A percentile compares a stretch with the other conserved stretches of the same genome.
Conservation (phyloP, 2,888 invertebrate genomes). For the Cantharis rufa region DNA sequence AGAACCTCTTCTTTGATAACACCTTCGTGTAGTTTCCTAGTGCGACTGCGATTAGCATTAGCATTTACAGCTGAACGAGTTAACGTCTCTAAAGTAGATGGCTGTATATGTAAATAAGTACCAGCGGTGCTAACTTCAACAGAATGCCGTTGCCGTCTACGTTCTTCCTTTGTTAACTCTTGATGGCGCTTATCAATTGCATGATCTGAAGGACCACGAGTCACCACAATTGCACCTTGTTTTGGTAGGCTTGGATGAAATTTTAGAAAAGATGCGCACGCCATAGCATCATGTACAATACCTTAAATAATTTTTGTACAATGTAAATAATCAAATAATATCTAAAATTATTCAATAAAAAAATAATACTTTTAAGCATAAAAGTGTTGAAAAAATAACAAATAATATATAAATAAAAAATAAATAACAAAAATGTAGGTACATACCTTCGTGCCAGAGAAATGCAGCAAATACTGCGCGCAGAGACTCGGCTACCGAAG, state of each 20-base stretch:
- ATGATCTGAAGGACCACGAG: conserved; percentile 57
- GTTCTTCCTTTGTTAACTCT: conserved; percentile 63
- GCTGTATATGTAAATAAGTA: conserved; percentile 77
- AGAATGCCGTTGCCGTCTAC: conserved; percentile 79
- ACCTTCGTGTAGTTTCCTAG: conserved; percentile 52
- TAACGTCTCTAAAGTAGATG: conserved; percentile 76
- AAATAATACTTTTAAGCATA: too few relatives aligned
- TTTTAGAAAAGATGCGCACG: conserved; percentile 94
- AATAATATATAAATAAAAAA: too few relatives aligned
- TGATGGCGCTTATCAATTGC: conserved; percentile 55
- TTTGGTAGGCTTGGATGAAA: conserved; percentile 88
- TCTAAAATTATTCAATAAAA: background rate
- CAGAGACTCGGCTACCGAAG: conserved; percentile 88
- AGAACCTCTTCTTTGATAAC: conserved; percentile 56
- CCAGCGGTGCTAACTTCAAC: conserved; percentile 76
- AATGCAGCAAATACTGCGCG: conserved; percentile 96
- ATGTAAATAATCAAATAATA: background rate
- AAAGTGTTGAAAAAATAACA: too few relatives aligned
- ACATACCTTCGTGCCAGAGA: conserved; percentile 88
- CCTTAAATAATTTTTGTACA: conserved; percentile 56
- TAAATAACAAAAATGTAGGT: background rate
- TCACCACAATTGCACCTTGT: conserved; percentile 75
- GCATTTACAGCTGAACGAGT: conserved; percentile 81
- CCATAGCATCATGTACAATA: conserved; percentile 96
- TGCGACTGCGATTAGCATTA: conserved; percentile 70